Conservation (phyloP, 23 tunicate genomes). For the Aplidium turbinatum region DNA sequence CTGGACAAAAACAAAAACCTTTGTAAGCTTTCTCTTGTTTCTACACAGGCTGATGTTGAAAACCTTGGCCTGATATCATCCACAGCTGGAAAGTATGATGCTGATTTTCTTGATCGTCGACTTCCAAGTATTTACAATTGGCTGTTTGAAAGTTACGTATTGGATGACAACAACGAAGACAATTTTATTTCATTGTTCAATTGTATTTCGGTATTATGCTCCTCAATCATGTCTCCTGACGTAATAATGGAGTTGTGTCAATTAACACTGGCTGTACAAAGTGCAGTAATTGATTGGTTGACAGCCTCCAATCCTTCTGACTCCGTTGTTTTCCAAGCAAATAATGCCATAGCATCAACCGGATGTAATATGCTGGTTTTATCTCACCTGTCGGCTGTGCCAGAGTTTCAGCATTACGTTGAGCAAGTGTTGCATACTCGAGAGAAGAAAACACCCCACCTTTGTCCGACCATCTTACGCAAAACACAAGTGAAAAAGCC, state of each 20-base stretch:
- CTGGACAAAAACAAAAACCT: conserved; percentile 59
- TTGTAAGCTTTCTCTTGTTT: conserved; percentile 31
- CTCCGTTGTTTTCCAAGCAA: background rate
- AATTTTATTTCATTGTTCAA: conserved; percentile 54
- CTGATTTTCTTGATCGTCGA: conserved; percentile 65
- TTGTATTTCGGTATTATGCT: conserved; percentile 50
- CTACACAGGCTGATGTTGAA: conserved; percentile 34
- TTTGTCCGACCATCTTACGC: conserved; percentile 14
- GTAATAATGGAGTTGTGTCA: conserved; percentile 56
- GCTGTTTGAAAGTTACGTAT: conserved; percentile 48
- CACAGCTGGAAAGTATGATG: conserved; percentile 46
- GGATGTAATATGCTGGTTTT: conserved; percentile 55
- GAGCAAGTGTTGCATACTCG: conserved; percentile 34
- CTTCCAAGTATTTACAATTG: conserved; percentile 54
- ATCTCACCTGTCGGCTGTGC: conserved; percentile 63
- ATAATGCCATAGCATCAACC: conserved; percentile 33
- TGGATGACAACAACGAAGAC: conserved; percentile 48
- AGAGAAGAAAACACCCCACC: conserved; percentile 27
- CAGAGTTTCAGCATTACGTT: conserved; percentile 72
- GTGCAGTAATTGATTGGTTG: conserved; percentile 26
- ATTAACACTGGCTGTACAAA: conserved; percentile 47
- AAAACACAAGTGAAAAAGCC: background rate
- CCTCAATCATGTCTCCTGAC: conserved; percentile 66
- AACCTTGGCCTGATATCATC: conserved; percentile 27
- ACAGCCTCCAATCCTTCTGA: background rate